A percentile compares a stretch with the other conserved stretches of the same genome.
Conservation (phyloP, 2,113 vertebrate genomes). For the Vulpes vulpes region DNA sequence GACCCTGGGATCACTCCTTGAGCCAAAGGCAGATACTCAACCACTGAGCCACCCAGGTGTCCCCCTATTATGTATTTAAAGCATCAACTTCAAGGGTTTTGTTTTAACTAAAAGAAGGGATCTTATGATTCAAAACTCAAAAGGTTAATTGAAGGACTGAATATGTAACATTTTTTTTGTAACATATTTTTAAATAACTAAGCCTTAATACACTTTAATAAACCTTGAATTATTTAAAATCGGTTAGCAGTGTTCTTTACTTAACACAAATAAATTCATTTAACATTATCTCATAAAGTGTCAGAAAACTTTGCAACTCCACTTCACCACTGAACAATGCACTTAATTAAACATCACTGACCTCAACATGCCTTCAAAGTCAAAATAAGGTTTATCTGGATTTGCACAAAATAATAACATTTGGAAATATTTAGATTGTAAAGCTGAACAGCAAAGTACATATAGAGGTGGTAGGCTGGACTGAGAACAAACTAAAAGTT, state of each 20-base stretch:
- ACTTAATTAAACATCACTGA: constrained; percentile 61
- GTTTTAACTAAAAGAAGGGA: constrained; percentile 61
- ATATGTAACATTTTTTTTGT: constrained; percentile 15
- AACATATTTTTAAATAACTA: constrained; percentile 58
- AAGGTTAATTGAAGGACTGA: constrained; percentile 70
- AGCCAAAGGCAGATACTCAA: too few species aligned
- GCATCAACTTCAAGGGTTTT: constrained; percentile 30
- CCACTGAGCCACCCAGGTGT: too few species aligned
- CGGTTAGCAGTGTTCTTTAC: constrained; percentile 63
- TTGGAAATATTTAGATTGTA: constrained; percentile 23
- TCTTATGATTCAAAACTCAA: constrained; percentile 60
- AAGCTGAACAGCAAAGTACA: background rate
- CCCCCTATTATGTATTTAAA: constrained; percentile 38
- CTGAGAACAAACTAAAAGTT: background rate
- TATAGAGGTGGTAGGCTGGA: background rate
- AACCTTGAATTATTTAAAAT: constrained; percentile 71
- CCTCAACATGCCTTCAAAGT: constrained; percentile 44
- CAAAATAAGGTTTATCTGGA: constrained; percentile 34
- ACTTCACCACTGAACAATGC: constrained; percentile 58
- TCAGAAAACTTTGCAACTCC: constrained; percentile 65
- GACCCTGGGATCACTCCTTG: too few species aligned
- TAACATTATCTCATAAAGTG: constrained; percentile 66
- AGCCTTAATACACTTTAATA: constrained; percentile 72
- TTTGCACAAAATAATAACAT: constrained; percentile 15
- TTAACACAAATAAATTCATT: constrained; percentile 78